Evolutionary conservation across 2,797 vertebrate species (phyloP).

Genomic region (Notolabrus celidotus): DNA sequence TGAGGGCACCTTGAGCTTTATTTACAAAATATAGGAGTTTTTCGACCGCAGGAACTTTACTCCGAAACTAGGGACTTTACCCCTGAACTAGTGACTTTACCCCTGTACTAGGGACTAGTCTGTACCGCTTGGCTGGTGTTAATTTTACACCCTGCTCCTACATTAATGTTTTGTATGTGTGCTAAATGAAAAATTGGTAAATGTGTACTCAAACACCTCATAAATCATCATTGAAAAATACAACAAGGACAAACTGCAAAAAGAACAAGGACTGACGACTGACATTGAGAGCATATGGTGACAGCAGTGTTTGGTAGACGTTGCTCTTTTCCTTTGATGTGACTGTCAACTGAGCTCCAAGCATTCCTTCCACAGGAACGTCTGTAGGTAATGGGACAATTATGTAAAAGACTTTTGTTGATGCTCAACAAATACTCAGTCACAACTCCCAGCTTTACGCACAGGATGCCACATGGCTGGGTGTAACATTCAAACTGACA

Average conservation of each 20-base stretch:
- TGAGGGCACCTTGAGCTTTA: background rate
- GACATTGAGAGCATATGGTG: slow-evolving; percentile 14
- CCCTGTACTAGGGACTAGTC: no score
- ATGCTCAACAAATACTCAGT: slow-evolving; percentile 39
- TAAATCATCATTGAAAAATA: no score
- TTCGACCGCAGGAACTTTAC: no score
- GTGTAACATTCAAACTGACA: slow-evolving; percentile 29
- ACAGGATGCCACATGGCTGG: slow-evolving; percentile 18
- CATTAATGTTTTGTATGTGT: no score
- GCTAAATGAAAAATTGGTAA: no score
- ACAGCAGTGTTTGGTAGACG: slow-evolving; percentile 1
- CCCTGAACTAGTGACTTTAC: no score
- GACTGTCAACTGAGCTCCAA: slow-evolving; percentile 28
- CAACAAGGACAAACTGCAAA: background rate
- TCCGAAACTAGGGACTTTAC: no score
- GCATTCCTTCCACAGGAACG: slow-evolving; percentile 64
- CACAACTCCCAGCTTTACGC: slow-evolving; percentile 23
- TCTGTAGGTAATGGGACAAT: slow-evolving; percentile 12
- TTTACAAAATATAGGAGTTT: background rate
- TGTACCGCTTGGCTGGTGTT: no score
- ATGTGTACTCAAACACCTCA: no score
- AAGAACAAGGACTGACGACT: background rate
- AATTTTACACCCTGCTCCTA: no score
- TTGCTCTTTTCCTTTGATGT: slow-evolving; percentile 27
- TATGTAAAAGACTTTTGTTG: slow-evolving; percentile 31